phyloP scores from a whole-genome alignment of 2,113 vertebrate species.

The Phocoena phocoena region DNA sequence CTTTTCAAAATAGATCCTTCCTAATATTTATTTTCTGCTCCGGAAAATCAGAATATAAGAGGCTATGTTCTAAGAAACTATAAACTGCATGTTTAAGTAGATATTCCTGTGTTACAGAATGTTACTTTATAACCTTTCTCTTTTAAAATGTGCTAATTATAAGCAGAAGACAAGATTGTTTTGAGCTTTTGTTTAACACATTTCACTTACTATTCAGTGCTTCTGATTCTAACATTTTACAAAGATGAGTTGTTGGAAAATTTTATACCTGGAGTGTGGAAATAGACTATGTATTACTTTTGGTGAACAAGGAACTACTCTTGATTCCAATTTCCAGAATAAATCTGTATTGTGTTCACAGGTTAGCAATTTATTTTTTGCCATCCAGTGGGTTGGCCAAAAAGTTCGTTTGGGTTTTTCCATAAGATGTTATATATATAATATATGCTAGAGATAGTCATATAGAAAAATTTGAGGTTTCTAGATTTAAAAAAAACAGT shows the following conservation, averaged over 20 bases:
- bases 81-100: not conserved
- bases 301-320: not conserved
- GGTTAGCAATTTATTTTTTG: not conserved
- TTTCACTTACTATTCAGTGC: not conserved
- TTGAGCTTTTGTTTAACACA: not conserved
- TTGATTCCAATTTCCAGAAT: not conserved
- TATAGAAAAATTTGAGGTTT: conserved; percentile 23
- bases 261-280: not conserved
- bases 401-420: no score
- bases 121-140: not conserved
- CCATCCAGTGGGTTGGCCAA: no score
- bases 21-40: not conserved
- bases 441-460: not conserved
- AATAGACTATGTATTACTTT: conserved; percentile 24
- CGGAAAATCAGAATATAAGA: not conserved
- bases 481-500: not conserved
- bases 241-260: not conserved
- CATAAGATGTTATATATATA: no score
- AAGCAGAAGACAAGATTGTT: not conserved
- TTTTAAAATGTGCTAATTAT: not conserved
- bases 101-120: not conserved
- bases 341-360: not conserved
- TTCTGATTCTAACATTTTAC: not conserved
- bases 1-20: not conserved
- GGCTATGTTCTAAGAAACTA: not conserved